Base-by-base conservation (phyloP, 2,888 invertebrate species). In the Calliopum simillimum region DNA sequence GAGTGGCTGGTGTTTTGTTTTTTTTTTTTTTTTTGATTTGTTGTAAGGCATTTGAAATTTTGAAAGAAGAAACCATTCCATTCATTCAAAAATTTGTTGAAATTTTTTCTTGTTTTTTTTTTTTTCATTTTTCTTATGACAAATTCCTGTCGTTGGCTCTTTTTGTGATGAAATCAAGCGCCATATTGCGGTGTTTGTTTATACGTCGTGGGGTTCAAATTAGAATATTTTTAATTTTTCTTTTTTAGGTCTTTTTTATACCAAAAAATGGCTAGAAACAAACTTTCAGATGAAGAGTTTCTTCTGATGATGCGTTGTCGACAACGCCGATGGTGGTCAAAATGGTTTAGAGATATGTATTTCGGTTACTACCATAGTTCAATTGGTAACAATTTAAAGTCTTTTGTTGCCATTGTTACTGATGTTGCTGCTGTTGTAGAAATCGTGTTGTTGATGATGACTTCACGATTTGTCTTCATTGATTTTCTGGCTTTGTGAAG, bases 381-480 rank as follows among this genome's bases (percentile, higher is more conserved):
- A 67, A 59, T 67, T 67, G 67, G 58, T 67, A 67, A 67, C 67
- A 59, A 67, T 67, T 67, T 59, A 53, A 51, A 13, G 46, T 33
- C n/a, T 49, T n/a, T 59, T 49, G 58, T 58, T 67, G 49, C 33
- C 49, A 46, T 66, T 55, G 55, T 66, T 66, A 5, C 43, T 53
- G 53, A 19, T 64, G 8, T 16, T n/a, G 16, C n/a, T 33, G 23
- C 11, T 11, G 56, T 25, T 21, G 23, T 11, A 47, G 66, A 46
- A 67, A 67, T 58, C 46, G 66, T 67, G 66, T 67, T 67, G 66
- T 58, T 47, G 41, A 53, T 64, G 69, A 63, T 69, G 63, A 63
- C 63, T 69, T 69, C 63, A 69, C 69, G 69, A 69, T 69, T 69
- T 64, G 69, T 70, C 65, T 70, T 70, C 65, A 70, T 70, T 61